Conservation (phyloP, 2,113 vertebrate genomes). For the Excalfactoria chinensis region DNA sequence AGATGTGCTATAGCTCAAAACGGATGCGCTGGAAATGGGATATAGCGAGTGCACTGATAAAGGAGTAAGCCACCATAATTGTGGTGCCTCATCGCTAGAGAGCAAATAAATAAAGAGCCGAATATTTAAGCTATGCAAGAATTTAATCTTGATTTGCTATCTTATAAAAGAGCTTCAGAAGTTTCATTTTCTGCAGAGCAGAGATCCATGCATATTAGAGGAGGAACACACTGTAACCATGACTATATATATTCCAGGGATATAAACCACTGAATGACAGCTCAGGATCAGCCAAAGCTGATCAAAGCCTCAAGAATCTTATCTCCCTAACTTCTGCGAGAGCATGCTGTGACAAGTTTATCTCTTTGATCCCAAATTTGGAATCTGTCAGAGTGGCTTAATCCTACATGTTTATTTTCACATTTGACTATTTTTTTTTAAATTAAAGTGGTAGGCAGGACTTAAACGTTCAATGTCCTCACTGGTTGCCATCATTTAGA, state of each 20-base stretch:
- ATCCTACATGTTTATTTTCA: constrained; percentile 44
- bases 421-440: background rate
- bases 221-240: constrained; percentile 25
- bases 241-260: constrained; percentile 17
- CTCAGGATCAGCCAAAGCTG: constrained; percentile 47
- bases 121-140: constrained; percentile 1
- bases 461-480: background rate
- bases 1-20: constrained; percentile 20
- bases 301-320: constrained; percentile 54
- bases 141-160: constrained; percentile 37
- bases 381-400: constrained; percentile 25
- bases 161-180: constrained; percentile 21
- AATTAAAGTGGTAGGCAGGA: background rate
- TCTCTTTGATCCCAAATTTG: constrained; percentile 54
- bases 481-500: background rate
- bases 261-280: constrained; percentile 46
- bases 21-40: background rate
- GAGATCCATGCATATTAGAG: constrained; percentile 21
- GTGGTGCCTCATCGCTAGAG: background rate
- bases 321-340: constrained; percentile 27
- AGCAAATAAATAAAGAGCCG: background rate
- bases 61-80: background rate
- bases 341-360: constrained; percentile 45
- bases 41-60: background rate
- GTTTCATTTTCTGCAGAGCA: constrained; percentile 31